A percentile compares a stretch with the other conserved stretches of the same genome.
phyloP scores from a whole-genome alignment of 2,888 invertebrate genomes.

The Metallyticus violacea region DNA sequence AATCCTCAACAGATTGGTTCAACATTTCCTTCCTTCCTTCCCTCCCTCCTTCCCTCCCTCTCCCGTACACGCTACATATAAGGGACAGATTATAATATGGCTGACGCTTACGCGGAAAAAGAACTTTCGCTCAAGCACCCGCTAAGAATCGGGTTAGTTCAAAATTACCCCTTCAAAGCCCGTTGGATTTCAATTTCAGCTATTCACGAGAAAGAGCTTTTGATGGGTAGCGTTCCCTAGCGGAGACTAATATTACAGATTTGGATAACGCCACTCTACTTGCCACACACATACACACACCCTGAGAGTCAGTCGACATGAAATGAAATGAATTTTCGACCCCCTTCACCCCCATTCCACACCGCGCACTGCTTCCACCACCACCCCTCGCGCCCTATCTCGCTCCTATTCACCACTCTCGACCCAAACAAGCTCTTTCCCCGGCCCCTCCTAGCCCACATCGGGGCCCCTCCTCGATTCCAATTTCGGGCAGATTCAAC shows the following conservation, averaged over 20 bases:
- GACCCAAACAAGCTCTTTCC: conserved; percentile 14
- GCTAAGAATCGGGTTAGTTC: conserved; percentile 35
- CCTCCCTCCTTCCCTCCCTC: background rate
- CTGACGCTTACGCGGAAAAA: conserved; percentile 23
- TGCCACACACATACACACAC: conserved; percentile 9
- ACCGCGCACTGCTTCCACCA: background rate
- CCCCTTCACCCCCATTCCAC: conserved; percentile 4
- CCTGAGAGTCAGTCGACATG: conserved; percentile 27
- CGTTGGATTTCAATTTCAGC: conserved; percentile 35
- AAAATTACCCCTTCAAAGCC: conserved; percentile 35
- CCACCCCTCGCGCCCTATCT: background rate
- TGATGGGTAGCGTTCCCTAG: conserved; percentile 22
- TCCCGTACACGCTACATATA: background rate
- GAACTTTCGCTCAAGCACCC: conserved; percentile 27
- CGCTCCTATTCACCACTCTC: background rate
- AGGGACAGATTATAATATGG: conserved; percentile 25
- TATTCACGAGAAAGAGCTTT: conserved; percentile 33
- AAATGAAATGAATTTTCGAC: conserved; percentile 34
- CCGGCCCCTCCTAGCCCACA: background rate
- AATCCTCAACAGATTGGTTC: conserved; percentile 23
- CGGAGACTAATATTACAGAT: conserved; percentile 33
- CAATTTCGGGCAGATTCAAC: conserved; percentile 33
- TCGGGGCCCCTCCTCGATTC: conserved; percentile 24
- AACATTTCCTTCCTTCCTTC: conserved; percentile 8
- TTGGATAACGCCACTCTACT: conserved; percentile 31